Evolutionary conservation across 1,140 invertebrate species (phyloP).

Genomic region (Tribolium castaneum): DNA sequence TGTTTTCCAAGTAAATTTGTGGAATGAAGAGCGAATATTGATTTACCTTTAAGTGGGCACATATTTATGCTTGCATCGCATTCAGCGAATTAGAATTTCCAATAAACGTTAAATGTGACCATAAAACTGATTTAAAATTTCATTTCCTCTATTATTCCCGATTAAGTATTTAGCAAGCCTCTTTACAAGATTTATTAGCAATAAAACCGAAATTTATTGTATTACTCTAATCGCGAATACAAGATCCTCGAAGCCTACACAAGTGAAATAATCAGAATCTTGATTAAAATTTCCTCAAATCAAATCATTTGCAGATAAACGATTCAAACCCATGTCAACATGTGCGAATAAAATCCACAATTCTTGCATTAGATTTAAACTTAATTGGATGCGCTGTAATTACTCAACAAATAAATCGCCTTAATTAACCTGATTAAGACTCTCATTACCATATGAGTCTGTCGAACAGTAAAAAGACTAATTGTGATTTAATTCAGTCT

Average conservation of each 20-base stretch:
- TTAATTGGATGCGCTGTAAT: conserved; percentile 4
- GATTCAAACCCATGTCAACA: background rate
- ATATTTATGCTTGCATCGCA: background rate
- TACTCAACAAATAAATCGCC: conserved; percentile 23
- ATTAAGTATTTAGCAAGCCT: background rate
- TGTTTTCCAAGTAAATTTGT: too few species aligned
- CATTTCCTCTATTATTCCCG: background rate
- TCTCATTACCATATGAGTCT: conserved; percentile 9
- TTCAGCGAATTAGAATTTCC: background rate
- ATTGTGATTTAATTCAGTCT: conserved; percentile 6
- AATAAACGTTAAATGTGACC: background rate
- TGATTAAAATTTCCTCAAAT: background rate
- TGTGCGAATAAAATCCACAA: background rate
- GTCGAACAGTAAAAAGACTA: background rate
- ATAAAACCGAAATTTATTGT: background rate
- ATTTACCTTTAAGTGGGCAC: too few species aligned
- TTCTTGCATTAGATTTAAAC: background rate
- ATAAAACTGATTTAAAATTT: background rate
- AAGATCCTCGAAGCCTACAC: background rate
- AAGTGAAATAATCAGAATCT: background rate
- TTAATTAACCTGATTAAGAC: conserved; percentile 21
- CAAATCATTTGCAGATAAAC: background rate
- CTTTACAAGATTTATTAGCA: background rate
- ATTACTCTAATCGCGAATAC: background rate
- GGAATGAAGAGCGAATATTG: too few species aligned